Base-by-base conservation (phyloP, 2,888 invertebrate species). In the Ichneumoninae sp. region DNA sequence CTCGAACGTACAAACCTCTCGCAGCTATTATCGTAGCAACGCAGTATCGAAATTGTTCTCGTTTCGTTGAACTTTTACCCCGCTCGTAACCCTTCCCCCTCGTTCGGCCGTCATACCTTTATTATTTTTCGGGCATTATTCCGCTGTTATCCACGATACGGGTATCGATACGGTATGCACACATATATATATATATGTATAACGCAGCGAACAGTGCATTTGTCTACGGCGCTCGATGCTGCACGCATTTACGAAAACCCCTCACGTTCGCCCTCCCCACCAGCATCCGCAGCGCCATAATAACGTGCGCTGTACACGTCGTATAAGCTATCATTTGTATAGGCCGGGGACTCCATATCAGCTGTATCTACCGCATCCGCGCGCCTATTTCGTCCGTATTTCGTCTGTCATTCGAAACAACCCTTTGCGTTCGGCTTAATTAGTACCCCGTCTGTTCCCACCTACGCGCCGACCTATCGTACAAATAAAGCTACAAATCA, bases 341-440 rank as follows among this genome's bases (percentile, higher is more conserved):
- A 19, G 60, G 65, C 10, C 10, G 33, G 74, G 74, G 74, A 44
- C 30, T n/a, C 52, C 36, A 26, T 75, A 62, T 52, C 52, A 54
- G 36, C 47, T 36, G 30, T 62, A 30, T 19, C 44, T 44, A 40
- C 69, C 52, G 26, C 71, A 60, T 54, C 65, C 66, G 52, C 66
- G 52, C 66, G 22, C 47, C 50, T 66, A 26, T 69, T 68, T 47
- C 54, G 40, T 40, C 30, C 52, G n/a, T 40, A 50, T 78, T 70
- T 69, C 60, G 71, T 72, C 77, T 72, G 82, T 77, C 71, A 87
- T 88, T 87, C 86, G 87, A 62, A 62, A 76, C 75, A 82, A 71
- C 65, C 66, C 81, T 88, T 86, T 81, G 76, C 75, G 84, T 83
- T 86, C 78, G 83, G 86, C 54, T 71, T 62, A 82, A 77, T 82